Base-by-base conservation (phyloP, 2,888 invertebrate species). In the Leptinotarsa peninsularis region DNA sequence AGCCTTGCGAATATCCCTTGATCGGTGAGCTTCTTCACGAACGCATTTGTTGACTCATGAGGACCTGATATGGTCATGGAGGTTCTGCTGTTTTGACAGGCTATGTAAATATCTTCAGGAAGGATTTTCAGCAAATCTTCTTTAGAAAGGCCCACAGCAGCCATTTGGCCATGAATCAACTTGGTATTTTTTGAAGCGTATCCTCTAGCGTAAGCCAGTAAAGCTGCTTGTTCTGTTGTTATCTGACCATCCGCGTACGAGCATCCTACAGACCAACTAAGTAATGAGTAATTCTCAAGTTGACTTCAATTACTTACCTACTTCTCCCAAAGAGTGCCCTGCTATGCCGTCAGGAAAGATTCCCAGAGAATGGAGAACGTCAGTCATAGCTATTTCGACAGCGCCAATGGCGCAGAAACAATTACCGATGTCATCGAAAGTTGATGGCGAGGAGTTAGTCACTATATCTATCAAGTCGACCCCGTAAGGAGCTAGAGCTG, bases 41-140 rank as follows among this genome's bases (percentile, higher is more conserved):
- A 95, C 67, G 84, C 87, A 81, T 90, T 89, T 85, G 96, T 92
- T 66, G 91, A 89, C 4, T 93, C 93, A 52, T 91, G 91, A 0
- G 96, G 96, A 0, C 98, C 98, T 1, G 97, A 97, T 81, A 98
- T 93, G n/a, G 97, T 97, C 72, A 95, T 94, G 66, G 95, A 96
- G 82, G 96, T 95, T 0, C 92, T 90, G 0, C 94, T 92, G 85
- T 98, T 98, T 89, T 96, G 96, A 84, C 97, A 98, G 0, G 97
- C 96, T 2, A 96, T 93, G 82, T 94, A 94, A 56, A 97, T 93
- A 66, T 93, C 93, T 3, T 92, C 89, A 0, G 96, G 96, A 74
- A 94, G 91, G 76, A 93, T 88, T 50, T 89, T 82, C 78, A 90
- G 90, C n/a, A 79, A 74, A 43, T 82, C 82, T 75, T 81, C 81